Evolutionary conservation across 2,113 vertebrate species (phyloP).

Genomic region (Tupaia chinensis): DNA sequence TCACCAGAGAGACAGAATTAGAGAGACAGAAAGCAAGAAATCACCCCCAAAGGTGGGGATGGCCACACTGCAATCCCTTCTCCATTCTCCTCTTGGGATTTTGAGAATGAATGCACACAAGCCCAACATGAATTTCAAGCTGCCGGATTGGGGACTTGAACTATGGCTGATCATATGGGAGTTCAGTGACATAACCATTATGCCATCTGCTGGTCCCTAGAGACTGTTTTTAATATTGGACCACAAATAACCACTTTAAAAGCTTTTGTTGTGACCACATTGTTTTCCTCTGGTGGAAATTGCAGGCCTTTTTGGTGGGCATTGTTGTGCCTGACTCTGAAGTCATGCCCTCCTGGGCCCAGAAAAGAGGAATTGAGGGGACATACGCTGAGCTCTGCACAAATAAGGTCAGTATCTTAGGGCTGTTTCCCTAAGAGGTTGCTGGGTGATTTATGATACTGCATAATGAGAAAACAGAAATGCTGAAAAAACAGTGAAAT

Average conservation of each 20-base stretch:
- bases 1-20: no score
- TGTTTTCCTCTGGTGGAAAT: constrained; percentile 52
- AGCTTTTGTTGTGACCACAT: neutral
- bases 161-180: no score
- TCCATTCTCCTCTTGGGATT: no score
- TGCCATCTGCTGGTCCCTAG: neutral
- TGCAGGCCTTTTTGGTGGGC: constrained; percentile 96
- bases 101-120: no score
- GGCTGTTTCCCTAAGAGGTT: neutral
- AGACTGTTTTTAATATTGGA: constrained; percentile 54
- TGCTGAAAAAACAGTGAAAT: neutral
- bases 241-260: constrained; percentile 41
- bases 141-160: no score
- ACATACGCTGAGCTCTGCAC: constrained; percentile 92
- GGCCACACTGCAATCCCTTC: no score
- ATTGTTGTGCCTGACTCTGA: constrained; percentile 96
- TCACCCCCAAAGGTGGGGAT: no score
- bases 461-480: neutral
- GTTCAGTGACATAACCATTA: no score
- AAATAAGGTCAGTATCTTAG: constrained; percentile 89
- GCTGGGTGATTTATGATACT: neutral
- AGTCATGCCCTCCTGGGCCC: constrained; percentile 96
- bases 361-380: constrained; percentile 94
- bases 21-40: no score
- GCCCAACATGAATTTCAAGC: no score